Conservation (phyloP, 2,888 invertebrate species). For the Liposcelis brunnea region DNA sequence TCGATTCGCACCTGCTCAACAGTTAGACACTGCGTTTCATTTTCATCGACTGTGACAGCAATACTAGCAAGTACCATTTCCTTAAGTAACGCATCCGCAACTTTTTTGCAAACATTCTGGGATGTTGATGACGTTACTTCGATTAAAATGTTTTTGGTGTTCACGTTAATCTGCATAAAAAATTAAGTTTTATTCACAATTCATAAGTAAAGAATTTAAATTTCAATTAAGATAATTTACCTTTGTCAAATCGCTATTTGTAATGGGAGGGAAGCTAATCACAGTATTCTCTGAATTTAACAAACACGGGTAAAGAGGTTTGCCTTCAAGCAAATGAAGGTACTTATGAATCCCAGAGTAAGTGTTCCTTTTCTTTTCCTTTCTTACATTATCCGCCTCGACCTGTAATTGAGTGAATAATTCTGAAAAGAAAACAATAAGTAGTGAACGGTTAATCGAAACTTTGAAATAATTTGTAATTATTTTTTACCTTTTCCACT, state of each 20-base stretch:
- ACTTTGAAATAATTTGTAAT: too few species aligned
- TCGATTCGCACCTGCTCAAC: conserved; percentile 21
- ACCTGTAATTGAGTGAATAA: conserved; percentile 48
- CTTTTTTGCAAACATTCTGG: conserved; percentile 44
- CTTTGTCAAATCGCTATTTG: conserved; percentile 66
- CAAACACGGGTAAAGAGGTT: conserved; percentile 54
- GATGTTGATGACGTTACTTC: conserved; percentile 59
- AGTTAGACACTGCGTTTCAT: conserved; percentile 24
- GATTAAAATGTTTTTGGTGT: conserved; percentile 46
- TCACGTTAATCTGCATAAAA: conserved; percentile 40
- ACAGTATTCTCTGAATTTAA: conserved; percentile 43
- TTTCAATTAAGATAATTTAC: conserved; percentile 28
- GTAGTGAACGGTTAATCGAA: too few species aligned
- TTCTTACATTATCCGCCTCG: conserved; percentile 61
- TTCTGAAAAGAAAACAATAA: conserved; percentile 25
- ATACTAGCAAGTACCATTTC: conserved; percentile 43
- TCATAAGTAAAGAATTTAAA: not conserved
- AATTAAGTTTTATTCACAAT: conserved; percentile 10
- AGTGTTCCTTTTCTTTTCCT: conserved; percentile 66
- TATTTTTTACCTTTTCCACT: too few species aligned
- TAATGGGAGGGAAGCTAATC: conserved; percentile 74
- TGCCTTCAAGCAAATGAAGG: conserved; percentile 58
- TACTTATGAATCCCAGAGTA: conserved; percentile 74
- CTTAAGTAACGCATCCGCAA: conserved; percentile 46
- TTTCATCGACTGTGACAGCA: conserved; percentile 24